Evolutionary conservation across 2,888 invertebrate species (phyloP).

Genomic region (Ophonus ardosiacus): DNA sequence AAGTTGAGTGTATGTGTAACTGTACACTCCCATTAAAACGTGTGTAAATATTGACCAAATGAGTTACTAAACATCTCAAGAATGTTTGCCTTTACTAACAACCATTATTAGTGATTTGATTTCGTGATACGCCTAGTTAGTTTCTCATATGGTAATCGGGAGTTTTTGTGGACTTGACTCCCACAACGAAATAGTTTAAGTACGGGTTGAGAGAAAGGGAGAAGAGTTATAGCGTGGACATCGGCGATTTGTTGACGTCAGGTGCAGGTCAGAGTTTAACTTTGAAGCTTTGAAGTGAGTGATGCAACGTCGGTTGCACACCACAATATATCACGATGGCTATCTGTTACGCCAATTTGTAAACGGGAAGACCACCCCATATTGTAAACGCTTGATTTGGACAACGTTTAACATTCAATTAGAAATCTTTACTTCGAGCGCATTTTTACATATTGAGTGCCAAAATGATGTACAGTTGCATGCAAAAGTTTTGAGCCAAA

Average conservation of each 20-base stretch:
- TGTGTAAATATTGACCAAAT: slow-evolving; percentile 53
- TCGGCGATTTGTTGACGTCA: background rate
- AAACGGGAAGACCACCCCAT: background rate
- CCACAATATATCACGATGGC: background rate
- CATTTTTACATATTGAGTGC: no score
- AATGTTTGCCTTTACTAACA: slow-evolving; percentile 40
- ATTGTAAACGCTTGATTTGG: background rate
- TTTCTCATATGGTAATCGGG: slow-evolving; percentile 20
- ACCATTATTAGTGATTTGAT: slow-evolving; percentile 57
- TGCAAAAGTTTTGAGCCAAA: no score
- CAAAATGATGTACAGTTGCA: no score
- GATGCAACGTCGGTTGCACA: slow-evolving; percentile 4
- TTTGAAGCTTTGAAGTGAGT: background rate
- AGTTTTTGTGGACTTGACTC: background rate
- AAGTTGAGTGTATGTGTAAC: background rate
- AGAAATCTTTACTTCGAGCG: no score
- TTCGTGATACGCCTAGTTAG: slow-evolving; percentile 44
- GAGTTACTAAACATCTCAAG: slow-evolving; percentile 54
- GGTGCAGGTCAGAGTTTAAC: slow-evolving; percentile 10
- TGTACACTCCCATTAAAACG: background rate
- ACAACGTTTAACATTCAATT: no score
- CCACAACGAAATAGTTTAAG: background rate
- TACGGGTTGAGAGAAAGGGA: background rate
- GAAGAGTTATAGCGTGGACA: slow-evolving; percentile 3
- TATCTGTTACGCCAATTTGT: slow-evolving; percentile 5